These are phyloP conservation scores for Nomada goodeniana DNA, from an alignment of 2,888 invertebrate species.

Conservation along the genomic window DNA sequence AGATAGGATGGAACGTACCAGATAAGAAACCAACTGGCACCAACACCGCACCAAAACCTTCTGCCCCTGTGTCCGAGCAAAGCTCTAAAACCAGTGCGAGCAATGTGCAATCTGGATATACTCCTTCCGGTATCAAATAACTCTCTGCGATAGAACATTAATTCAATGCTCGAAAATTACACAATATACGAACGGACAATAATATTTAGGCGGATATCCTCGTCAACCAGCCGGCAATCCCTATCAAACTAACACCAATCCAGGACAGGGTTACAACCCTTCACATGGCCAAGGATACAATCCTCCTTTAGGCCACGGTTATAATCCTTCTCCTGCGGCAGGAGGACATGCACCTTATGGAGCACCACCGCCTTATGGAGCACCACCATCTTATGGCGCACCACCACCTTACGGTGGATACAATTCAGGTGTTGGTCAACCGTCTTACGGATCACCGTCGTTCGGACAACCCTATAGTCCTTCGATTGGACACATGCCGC, in stretches of 20 bases:
- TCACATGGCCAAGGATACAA: constrained; percentile 61
- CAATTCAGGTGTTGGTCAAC: not conserved
- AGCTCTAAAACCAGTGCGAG: constrained; percentile 78
- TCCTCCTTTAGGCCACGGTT: constrained; percentile 17
- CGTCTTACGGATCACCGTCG: constrained; percentile 46
- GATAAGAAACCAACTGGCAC: constrained; percentile 64
- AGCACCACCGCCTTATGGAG: constrained; percentile 19
- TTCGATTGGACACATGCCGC: constrained; percentile 73
- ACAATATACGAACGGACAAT: constrained; percentile 11
- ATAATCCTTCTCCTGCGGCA: constrained; percentile 7
- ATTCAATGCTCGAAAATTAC: not conserved
- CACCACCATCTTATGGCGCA: not conserved
- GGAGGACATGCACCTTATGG: constrained; percentile 53
- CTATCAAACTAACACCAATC: constrained; percentile 54
- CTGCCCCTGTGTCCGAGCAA: constrained; percentile 77
- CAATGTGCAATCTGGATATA: constrained; percentile 78
- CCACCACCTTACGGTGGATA: not conserved
- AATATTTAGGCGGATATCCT: constrained; percentile 71
- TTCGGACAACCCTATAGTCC: constrained; percentile 66
- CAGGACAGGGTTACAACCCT: constrained; percentile 68
- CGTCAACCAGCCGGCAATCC: constrained; percentile 70
- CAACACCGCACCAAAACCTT: constrained; percentile 72
- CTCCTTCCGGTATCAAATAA: constrained; percentile 56
- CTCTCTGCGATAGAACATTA: no score
- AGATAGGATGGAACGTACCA: constrained; percentile 80